Conservation (phyloP, 2,113 vertebrate genomes). For the Pseudolaguvia tuberculata region DNA sequence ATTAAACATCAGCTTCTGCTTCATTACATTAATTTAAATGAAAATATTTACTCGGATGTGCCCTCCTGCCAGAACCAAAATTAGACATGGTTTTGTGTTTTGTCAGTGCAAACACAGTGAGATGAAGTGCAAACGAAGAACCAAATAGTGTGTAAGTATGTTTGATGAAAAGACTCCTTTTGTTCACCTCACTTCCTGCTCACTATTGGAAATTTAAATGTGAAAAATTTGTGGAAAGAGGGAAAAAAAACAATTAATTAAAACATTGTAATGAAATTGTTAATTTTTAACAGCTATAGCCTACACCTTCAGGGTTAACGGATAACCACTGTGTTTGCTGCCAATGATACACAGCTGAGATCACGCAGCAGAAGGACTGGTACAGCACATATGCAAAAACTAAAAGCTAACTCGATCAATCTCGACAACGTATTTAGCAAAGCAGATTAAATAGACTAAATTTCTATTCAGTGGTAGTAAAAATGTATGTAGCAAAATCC, state of each 20-base stretch:
- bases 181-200: slow-evolving; percentile 18
- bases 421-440: background rate
- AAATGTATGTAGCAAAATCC: background rate
- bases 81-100: slow-evolving; percentile 30
- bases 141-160: slow-evolving; percentile 48
- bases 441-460: slow-evolving; percentile 3
- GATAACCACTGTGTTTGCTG: background rate
- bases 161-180: slow-evolving; percentile 52
- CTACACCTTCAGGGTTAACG: background rate
- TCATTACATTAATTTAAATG: background rate
- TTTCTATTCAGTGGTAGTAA: slow-evolving; percentile 25
- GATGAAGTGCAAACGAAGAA: slow-evolving; percentile 49
- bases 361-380: background rate
- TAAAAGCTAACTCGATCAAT: background rate
- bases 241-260: slow-evolving; percentile 51
- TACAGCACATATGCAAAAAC: background rate
- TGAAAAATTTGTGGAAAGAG: slow-evolving; percentile 44
- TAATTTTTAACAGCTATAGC: slow-evolving; percentile 53
- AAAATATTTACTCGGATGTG: background rate
- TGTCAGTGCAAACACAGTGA: slow-evolving; percentile 43
- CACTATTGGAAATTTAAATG: slow-evolving; percentile 46
- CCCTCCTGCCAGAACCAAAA: slow-evolving; percentile 19
- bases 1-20: background rate
- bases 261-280: slow-evolving; percentile 60
- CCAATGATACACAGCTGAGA: background rate